phyloP scores from a whole-genome alignment of 2,888 invertebrate species.

The Nasonia oneida region DNA sequence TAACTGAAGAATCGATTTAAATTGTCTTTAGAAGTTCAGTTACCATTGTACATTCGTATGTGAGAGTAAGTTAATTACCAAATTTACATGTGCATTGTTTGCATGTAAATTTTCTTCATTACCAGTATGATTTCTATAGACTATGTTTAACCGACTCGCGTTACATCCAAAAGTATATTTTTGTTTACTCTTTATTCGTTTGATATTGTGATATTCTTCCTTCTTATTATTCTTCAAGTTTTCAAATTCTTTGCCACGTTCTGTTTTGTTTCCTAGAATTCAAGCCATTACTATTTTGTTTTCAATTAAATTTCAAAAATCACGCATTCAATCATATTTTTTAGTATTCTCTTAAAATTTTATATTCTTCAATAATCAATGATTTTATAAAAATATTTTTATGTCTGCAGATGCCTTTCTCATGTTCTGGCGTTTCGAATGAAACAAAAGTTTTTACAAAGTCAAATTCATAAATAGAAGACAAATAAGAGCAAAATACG shows the following conservation, averaged over 20 bases:
- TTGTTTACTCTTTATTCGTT: not conserved
- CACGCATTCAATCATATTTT: conserved; percentile 51
- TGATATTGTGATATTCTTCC: conserved; percentile 6
- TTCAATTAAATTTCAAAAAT: conserved; percentile 39
- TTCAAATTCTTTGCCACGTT: conserved; percentile 31
- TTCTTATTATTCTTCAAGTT: conserved; percentile 23
- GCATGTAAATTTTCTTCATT: conserved; percentile 34
- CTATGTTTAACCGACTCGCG: not conserved
- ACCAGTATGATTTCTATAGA: conserved; percentile 8
- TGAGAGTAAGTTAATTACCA: conserved; percentile 21
- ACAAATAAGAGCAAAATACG: conserved; percentile 54
- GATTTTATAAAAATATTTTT: conserved; percentile 60
- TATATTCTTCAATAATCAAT: conserved; percentile 28
- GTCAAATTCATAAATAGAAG: conserved; percentile 55
- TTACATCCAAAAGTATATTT: not conserved
- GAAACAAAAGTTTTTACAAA: conserved; percentile 62
- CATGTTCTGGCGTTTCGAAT: conserved; percentile 61
- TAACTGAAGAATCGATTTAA: not conserved
- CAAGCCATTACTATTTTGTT: conserved; percentile 28
- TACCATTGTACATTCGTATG: not conserved
- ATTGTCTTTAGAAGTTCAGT: not conserved
- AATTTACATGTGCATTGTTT: conserved; percentile 46
- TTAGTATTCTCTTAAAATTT: conserved; percentile 32
- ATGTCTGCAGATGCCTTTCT: conserved; percentile 63
- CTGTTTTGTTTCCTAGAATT: conserved; percentile 43